Evolutionary conservation across 2,113 vertebrate genomes (phyloP).

Genomic region (Engraulis encrasicolus): DNA sequence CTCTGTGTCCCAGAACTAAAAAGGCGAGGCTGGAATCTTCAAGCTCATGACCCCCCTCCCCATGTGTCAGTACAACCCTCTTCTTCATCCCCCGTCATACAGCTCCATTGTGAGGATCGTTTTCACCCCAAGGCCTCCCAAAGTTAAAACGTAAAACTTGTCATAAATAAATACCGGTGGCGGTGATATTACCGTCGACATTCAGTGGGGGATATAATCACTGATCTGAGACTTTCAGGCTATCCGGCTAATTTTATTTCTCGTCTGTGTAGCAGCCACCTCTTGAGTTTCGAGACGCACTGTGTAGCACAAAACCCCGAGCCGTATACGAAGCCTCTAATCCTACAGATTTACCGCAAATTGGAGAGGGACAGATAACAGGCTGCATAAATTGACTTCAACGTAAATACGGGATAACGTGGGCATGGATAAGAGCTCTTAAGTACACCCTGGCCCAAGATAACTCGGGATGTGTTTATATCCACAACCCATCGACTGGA

Average conservation of each 20-base stretch:
- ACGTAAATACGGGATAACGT: constrained; percentile 24
- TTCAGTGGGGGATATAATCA: not conserved
- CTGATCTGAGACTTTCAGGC: not conserved
- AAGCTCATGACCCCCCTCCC: not conserved
- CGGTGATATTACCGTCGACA: not conserved
- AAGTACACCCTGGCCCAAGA: constrained; percentile 2
- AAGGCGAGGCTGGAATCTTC: not conserved
- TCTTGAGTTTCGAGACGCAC: not conserved
- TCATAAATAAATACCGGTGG: no score
- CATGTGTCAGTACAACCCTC: no score
- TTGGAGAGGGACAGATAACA: constrained; percentile 45
- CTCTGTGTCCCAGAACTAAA: not conserved
- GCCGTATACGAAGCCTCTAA: constrained; percentile 40
- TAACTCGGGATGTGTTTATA: constrained; percentile 7
- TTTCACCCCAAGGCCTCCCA: not conserved
- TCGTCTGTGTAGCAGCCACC: not conserved
- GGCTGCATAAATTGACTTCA: constrained; percentile 36
- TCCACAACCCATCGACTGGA: not conserved
- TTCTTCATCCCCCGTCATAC: not conserved
- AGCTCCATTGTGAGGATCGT: not conserved
- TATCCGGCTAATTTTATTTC: not conserved
- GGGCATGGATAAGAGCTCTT: constrained; percentile 1
- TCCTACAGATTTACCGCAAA: constrained; percentile 25
- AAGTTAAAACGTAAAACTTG: not conserved
- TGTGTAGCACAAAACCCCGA: constrained; percentile 49